A percentile compares a stretch with the other conserved stretches of the same genome.
Evolutionary conservation across 2,888 invertebrate species (phyloP).

Genomic region (Lasioglossum figueresi): DNA sequence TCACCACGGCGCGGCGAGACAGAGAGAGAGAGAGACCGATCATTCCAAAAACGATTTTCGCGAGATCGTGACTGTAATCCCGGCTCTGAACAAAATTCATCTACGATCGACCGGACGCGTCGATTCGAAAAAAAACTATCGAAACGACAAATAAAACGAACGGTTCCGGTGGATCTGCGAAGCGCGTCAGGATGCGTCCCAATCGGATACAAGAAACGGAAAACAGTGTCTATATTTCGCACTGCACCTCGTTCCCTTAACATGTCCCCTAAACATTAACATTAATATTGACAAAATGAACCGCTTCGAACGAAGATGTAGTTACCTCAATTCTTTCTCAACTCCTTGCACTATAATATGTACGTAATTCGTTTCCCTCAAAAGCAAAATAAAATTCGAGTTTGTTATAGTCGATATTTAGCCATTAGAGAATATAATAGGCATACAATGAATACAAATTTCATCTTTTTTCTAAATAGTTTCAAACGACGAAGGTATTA

Average conservation of each 20-base stretch:
- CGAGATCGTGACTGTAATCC: not conserved
- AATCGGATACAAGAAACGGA: not conserved
- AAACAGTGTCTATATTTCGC: not conserved
- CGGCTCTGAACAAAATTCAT: not conserved
- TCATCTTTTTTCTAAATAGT: too few relatives aligned
- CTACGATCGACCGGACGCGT: not conserved
- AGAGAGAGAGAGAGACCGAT: conserved; percentile 28
- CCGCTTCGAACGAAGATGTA: not conserved
- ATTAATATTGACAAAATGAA: not conserved
- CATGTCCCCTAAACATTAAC: not conserved
- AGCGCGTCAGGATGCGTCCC: not conserved
- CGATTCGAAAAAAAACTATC: not conserved
- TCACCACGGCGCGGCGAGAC: conserved; percentile 8
- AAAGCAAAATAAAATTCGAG: too few relatives aligned
- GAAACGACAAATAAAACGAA: conserved; percentile 10
- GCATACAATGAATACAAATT: too few relatives aligned
- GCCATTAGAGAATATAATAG: too few relatives aligned
- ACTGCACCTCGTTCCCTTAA: not conserved
- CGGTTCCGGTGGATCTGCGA: not conserved
- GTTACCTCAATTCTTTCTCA: not conserved
- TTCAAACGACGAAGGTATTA: too few relatives aligned
- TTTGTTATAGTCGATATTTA: too few relatives aligned
- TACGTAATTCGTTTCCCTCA: too few relatives aligned
- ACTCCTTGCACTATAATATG: too few relatives aligned
- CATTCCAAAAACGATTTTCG: not conserved